Conservation (phyloP, 2,888 invertebrate species). For the Ennomos erosarius region DNA sequence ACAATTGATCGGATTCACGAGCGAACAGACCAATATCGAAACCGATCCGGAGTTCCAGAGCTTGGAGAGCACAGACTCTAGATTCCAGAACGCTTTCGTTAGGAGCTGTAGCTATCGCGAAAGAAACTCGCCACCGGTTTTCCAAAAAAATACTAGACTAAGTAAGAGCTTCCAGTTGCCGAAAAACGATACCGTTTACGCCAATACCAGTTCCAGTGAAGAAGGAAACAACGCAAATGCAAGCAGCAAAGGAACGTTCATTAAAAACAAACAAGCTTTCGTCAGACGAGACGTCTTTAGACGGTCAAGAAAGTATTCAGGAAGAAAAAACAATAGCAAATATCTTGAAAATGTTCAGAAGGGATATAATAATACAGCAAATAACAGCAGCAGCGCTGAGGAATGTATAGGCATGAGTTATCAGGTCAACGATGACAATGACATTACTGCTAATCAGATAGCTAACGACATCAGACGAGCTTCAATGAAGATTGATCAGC, state of each 20-base stretch:
- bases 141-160: constrained; percentile 82
- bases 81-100: constrained; percentile 79
- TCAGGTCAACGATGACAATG: constrained; percentile 83
- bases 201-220: constrained; percentile 82
- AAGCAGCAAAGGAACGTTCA: constrained; percentile 81
- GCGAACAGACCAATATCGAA: constrained; percentile 83
- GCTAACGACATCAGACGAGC: constrained; percentile 84
- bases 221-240: constrained; percentile 75
- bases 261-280: constrained; percentile 85
- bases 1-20: constrained; percentile 79
- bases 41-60: constrained; percentile 83
- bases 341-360: constrained; percentile 68
- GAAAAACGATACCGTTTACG: constrained; percentile 74
- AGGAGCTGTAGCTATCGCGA: constrained; percentile 81
- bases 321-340: constrained; percentile 74
- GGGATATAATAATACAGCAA: constrained; percentile 64
- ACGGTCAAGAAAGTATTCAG: constrained; percentile 80
- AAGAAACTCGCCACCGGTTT: constrained; percentile 78
- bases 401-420: constrained; percentile 80
- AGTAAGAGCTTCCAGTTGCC: constrained; percentile 83
- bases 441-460: constrained; percentile 82
- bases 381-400: constrained; percentile 78
- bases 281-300: constrained; percentile 80
- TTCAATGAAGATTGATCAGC: constrained; percentile 84
- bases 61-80: constrained; percentile 80